Percentiles rank a stretch among this genome's conserved stretches.
Conservation (phyloP, 2,888 invertebrate genomes). For the Limenitis camilla region DNA sequence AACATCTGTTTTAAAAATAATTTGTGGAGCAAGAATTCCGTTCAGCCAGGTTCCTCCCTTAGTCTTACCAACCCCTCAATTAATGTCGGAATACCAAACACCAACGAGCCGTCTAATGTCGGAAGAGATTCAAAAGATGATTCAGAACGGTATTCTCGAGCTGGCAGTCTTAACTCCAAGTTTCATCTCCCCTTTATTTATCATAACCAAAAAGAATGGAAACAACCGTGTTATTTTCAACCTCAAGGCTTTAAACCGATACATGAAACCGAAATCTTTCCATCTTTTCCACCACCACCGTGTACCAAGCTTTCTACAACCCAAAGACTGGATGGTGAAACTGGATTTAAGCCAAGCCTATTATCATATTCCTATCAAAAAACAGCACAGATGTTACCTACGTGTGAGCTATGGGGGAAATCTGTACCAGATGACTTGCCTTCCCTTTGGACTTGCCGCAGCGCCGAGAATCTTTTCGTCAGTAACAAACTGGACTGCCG, state of each 20-base stretch:
- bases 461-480: no score
- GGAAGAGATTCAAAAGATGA: constrained; percentile 4
- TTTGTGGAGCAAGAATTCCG: constrained; percentile 6
- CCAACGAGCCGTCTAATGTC: constrained; percentile 5
- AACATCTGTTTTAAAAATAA: no score
- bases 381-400: no score
- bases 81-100: constrained; percentile 6
- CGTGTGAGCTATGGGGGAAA: no score
- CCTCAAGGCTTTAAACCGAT: constrained; percentile 17
- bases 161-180: constrained; percentile 3
- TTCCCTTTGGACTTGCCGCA: no score
- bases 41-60: constrained; percentile 11
- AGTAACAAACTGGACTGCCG: no score
- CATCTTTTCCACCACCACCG: constrained; percentile 13
- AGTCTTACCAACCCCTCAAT: constrained; percentile 1
- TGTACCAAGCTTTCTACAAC: constrained; percentile 16
- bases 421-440: no score
- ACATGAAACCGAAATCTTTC: constrained; percentile 13
- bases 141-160: constrained; percentile 8
- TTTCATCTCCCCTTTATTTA: constrained; percentile 15
- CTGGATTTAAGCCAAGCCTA: constrained; percentile 21
- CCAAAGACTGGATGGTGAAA: constrained; percentile 19
- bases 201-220: constrained; percentile 11
- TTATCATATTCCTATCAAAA: constrained; percentile 18
- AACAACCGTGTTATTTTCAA: constrained; percentile 17